Evolutionary conservation across 2,113 vertebrate genomes (phyloP).

Genomic region (human): GRCh38 chr5:73114501-73115000

Average conservation of each 20-base stretch:
- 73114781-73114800: not conserved
- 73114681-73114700: not conserved
- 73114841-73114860: not conserved
- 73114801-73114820: accelerated
- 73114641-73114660: not conserved
- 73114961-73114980: not conserved
- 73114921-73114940: too few species aligned
- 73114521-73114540: not conserved
- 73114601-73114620: not conserved
- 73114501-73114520: not conserved
- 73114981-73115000: not conserved
- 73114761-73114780: not conserved
- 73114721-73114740: not conserved
- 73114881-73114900: not conserved
- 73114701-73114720: not conserved
- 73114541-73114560: not conserved
- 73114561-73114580: not conserved
- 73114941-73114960: not conserved
- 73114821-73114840: not conserved
- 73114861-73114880: not conserved
- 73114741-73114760: not conserved
- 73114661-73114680: not conserved
- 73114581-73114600: accelerated
- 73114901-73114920: too few species aligned
- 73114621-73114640: not conserved